Evolutionary conservation across 2,113 vertebrate species (phyloP), one percentile per base, ranked within the genome.

Genomic region (Solea senegalensis): DNA sequence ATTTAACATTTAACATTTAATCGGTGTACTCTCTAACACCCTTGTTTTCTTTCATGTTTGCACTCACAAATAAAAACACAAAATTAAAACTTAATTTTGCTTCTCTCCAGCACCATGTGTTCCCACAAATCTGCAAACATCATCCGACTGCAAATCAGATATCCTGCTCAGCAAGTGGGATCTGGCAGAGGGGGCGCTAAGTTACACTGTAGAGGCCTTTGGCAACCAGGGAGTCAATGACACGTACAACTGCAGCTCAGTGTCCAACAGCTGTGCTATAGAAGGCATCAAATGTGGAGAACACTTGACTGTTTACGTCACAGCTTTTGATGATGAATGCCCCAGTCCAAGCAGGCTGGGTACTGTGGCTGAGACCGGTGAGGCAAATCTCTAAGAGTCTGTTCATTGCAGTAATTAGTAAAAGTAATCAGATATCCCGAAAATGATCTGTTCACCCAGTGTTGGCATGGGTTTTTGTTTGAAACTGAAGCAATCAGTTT

Each of bases 51-150:
- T 34, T 2, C 34, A 34, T 34, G 34, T 34, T 34, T 34, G 34
- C 2, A 34, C 5, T 34, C 34, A 34, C 34, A 34, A 34, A 34
- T 6, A 34, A 34, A 34, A 34, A 34, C 28, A 34, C 5, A 2
- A 2, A 5, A 3, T 2, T 3, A 2, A 34, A 34, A 2, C 28
- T 34, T 34, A 34, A 13, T 5, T 60, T 46, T n/a, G 1, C 7
- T 28, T 54, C 26, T 72, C 56, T 67, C 52, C 76, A 95, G 94
- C 93, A 14, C 94, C 94, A 0, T 95, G 94, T 52, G 86, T 88
- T 15, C 92, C 94, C 0, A 52, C 70, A 12, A 91, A 92, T 62
- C 15, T 95, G 69, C 48, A 74, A 62, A 86, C 92, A 0, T 69
- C 55, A 9, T 53, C 82, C 0, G 60, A 90, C 41, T 94, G 94